Conservation (phyloP, 2,113 vertebrate species). For the Cnemophilus loriae region DNA sequence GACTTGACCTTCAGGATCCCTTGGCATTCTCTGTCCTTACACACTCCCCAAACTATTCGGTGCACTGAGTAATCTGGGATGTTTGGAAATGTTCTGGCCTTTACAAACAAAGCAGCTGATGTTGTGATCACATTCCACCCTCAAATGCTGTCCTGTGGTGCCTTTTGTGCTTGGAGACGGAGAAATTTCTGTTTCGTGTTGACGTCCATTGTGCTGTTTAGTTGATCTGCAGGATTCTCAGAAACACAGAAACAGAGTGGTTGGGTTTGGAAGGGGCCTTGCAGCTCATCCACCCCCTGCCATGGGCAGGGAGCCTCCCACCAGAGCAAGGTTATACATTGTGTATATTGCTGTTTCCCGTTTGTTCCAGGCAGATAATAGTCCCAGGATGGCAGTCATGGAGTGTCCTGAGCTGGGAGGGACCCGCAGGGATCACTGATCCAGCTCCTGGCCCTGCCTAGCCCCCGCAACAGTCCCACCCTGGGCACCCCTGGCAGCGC, state of each 20-base stretch:
- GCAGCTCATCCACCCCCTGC: background rate
- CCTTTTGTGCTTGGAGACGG: background rate
- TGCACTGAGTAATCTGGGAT: background rate
- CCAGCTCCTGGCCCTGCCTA: background rate
- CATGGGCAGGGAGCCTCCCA: background rate
- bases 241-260: background rate
- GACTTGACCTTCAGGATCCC: background rate
- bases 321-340: background rate
- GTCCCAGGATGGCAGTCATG: background rate
- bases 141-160: background rate
- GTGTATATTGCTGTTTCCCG: background rate
- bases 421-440: background rate
- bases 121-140: background rate
- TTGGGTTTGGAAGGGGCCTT: background rate
- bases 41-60: background rate
- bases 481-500: background rate
- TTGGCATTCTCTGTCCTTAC: background rate
- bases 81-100: background rate
- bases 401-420: accelerated
- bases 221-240: background rate
- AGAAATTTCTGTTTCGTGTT: background rate
- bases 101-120: background rate
- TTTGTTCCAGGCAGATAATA: background rate
- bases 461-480: background rate
- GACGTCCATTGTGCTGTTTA: background rate